Evolutionary conservation across 2,113 vertebrate genomes (phyloP).

Genomic region (Tyto alba): DNA sequence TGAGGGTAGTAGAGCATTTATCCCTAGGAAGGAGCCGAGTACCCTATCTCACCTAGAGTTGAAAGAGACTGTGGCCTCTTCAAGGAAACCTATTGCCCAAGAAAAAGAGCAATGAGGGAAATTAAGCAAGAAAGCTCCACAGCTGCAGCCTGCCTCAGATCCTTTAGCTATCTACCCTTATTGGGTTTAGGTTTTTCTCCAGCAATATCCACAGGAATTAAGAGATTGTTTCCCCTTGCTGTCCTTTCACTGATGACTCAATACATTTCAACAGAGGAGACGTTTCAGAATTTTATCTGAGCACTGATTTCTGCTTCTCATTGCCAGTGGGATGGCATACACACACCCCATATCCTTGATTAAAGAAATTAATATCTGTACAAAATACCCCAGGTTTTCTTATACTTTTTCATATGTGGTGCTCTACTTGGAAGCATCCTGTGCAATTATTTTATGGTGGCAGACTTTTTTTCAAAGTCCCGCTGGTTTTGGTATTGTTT

Average conservation of each 20-base stretch:
- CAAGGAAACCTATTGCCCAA: background rate
- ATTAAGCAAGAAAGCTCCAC: background rate
- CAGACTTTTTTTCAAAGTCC: background rate
- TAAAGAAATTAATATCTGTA: accelerated
- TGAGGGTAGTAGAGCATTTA: background rate
- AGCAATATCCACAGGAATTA: background rate
- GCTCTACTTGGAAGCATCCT: background rate
- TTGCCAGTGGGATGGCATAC: background rate
- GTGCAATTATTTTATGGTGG: background rate
- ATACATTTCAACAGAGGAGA: background rate
- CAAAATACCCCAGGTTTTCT: background rate
- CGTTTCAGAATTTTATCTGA: background rate
- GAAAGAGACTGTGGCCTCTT: background rate
- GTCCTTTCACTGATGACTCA: background rate
- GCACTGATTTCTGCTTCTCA: background rate
- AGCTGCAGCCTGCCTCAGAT: background rate
- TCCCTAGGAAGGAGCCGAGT: background rate
- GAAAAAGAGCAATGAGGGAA: background rate
- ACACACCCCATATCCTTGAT: accelerated
- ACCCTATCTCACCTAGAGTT: accelerated
- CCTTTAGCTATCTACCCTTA: background rate
- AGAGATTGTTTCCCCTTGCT: background rate
- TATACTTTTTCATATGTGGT: background rate
- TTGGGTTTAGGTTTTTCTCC: background rate
- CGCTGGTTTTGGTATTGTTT: background rate